phyloP scores from a whole-genome alignment of 2,888 invertebrate species.

The Acleris literana region DNA sequence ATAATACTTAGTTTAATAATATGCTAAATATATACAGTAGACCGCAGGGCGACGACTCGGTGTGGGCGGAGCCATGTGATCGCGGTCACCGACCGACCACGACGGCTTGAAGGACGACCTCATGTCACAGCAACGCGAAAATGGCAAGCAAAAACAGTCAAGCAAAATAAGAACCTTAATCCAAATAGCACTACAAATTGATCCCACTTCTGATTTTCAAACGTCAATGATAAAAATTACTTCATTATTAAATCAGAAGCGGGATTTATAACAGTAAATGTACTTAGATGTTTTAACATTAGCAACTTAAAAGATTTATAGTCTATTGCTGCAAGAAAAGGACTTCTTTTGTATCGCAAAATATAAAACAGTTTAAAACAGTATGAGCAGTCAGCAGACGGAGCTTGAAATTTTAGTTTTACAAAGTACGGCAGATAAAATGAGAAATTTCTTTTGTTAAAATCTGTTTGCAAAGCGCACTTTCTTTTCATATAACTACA shows the following conservation, averaged over 20 bases:
- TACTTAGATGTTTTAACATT: too few relatives aligned
- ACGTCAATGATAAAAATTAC: neutral
- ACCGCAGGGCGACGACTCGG: constrained; percentile 12
- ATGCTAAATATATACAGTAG: neutral
- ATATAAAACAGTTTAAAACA: too few relatives aligned
- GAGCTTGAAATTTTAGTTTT: too few relatives aligned
- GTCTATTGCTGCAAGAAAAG: too few relatives aligned
- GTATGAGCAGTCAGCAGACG: too few relatives aligned
- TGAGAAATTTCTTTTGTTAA: neutral
- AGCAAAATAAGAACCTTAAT: neutral
- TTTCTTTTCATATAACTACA: constrained; percentile 6
- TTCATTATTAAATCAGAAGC: neutral
- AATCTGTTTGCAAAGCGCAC: constrained; percentile 4
- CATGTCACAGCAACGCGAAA: neutral
- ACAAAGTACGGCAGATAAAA: neutral
- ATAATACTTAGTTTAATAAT: neutral
- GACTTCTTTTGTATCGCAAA: too few relatives aligned
- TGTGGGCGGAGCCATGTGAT: constrained; percentile 20
- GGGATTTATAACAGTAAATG: too few relatives aligned
- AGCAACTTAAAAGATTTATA: too few relatives aligned
- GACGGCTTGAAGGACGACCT: constrained; percentile 20
- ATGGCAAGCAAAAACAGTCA: neutral
- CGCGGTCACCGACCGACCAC: constrained; percentile 19
- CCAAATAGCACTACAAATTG: neutral
- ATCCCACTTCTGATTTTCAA: neutral